Evolutionary conservation across 2,888 invertebrate genomes (phyloP).

Genomic region (Euphydryas editha): DNA sequence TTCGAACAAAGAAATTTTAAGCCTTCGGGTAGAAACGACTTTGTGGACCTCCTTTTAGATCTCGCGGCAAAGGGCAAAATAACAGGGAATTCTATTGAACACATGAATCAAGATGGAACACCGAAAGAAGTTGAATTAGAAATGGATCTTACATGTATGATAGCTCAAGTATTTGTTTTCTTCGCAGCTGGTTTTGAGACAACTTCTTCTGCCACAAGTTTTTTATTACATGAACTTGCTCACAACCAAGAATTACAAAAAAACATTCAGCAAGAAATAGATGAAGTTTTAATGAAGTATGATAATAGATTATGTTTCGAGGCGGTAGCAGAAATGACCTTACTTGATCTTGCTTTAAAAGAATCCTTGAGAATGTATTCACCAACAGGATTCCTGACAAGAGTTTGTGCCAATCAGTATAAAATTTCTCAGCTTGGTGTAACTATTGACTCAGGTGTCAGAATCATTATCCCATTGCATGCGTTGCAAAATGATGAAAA

Average conservation of each 20-base stretch:
- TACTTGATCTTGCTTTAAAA: constrained; percentile 35
- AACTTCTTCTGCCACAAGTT: constrained; percentile 50
- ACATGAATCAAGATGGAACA: constrained; percentile 53
- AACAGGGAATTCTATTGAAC: constrained; percentile 61
- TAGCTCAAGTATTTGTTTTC: constrained; percentile 65
- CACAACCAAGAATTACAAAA: constrained; percentile 64
- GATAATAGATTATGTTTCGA: constrained; percentile 63
- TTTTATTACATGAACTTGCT: constrained; percentile 69
- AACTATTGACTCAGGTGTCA: constrained; percentile 59
- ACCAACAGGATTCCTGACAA: constrained; percentile 55
- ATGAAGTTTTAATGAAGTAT: constrained; percentile 56
- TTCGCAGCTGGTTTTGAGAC: constrained; percentile 55
- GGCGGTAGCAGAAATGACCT: constrained; percentile 59
- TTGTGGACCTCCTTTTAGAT: constrained; percentile 55
- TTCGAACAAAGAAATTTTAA: constrained; percentile 58
- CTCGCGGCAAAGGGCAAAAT: constrained; percentile 58
- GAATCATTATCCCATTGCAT: constrained; percentile 60
- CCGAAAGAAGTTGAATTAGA: constrained; percentile 56
- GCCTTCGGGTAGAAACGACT: constrained; percentile 56
- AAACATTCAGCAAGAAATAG: constrained; percentile 31
- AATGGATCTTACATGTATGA: constrained; percentile 54
- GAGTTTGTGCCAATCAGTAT: constrained; percentile 54
- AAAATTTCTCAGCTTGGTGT: constrained; percentile 54
- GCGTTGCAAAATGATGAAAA: constrained; percentile 63
- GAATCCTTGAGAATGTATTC: constrained; percentile 62